Evolutionary conservation across 2,797 vertebrate genomes (phyloP).

Genomic region (Orestias chungarensis): DNA sequence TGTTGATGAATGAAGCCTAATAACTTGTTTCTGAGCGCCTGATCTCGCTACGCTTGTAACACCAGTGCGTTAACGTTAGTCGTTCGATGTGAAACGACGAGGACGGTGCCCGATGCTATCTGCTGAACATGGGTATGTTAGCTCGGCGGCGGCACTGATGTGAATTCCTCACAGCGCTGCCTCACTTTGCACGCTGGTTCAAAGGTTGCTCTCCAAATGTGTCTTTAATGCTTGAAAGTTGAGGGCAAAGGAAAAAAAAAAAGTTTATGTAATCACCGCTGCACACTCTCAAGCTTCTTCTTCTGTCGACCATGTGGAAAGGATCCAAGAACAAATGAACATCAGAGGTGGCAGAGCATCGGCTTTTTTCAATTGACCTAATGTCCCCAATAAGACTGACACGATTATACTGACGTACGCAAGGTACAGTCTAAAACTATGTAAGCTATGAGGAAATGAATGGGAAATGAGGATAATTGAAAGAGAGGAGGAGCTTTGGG

Average conservation of each 20-base stretch:
- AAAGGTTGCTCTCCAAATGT: not conserved
- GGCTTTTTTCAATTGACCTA: conserved; percentile 44
- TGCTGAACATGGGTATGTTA: not conserved
- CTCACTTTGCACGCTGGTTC: not conserved
- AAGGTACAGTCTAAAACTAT: conserved; percentile 41
- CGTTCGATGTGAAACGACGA: not conserved
- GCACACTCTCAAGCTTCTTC: conserved; percentile 19
- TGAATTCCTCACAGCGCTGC: not conserved
- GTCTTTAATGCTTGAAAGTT: conserved; percentile 9
- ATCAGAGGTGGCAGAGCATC: conserved; percentile 50
- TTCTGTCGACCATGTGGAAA: conserved; percentile 37
- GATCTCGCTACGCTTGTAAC: not conserved
- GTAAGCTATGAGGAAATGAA: conserved; percentile 50
- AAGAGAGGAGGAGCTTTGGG: conserved; percentile 50
- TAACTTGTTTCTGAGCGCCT: not conserved
- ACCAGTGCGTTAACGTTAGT: not conserved
- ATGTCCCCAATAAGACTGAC: conserved; percentile 53
- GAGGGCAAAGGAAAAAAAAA: conserved; percentile 17
- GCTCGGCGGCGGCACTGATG: not conserved
- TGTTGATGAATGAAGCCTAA: not conserved
- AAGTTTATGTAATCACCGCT: conserved; percentile 26
- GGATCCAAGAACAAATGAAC: conserved; percentile 41
- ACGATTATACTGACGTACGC: conserved; percentile 37
- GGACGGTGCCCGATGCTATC: not conserved
- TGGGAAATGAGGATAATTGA: conserved; percentile 63